phyloP scores from a whole-genome alignment of 2,888 invertebrate genomes.

The Deroplatys truncata region DNA sequence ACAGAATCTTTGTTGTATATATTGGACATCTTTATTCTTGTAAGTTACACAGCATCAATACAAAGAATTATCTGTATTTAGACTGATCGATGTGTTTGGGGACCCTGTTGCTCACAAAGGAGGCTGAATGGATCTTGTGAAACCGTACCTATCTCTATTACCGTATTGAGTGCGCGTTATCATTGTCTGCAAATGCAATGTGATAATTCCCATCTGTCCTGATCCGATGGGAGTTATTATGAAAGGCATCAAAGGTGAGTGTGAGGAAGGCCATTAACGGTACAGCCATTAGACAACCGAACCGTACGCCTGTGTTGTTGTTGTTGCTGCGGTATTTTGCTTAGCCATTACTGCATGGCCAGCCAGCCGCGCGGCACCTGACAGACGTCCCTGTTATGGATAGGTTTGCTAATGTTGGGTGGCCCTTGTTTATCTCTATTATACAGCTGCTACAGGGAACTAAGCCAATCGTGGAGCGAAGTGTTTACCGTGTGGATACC shows the following conservation, averaged over 20 bases:
- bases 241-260: not conserved
- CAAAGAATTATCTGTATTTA: too few relatives aligned
- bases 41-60: too few relatives aligned
- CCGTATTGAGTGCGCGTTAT: not conserved
- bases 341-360: not conserved
- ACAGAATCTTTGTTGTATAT: too few relatives aligned
- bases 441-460: not conserved
- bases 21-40: too few relatives aligned
- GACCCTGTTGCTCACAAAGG: not conserved
- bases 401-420: slow-evolving; percentile 11
- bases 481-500: slow-evolving; percentile 1
- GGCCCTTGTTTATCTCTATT: slow-evolving; percentile 12
- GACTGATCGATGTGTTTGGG: too few relatives aligned
- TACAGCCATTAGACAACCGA: not conserved
- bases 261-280: not conserved
- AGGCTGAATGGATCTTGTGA: not conserved
- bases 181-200: not conserved
- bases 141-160: not conserved
- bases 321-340: not conserved
- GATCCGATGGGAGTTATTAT: not conserved
- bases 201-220: not conserved
- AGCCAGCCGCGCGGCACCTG: not conserved
- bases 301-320: not conserved
- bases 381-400: slow-evolving; percentile 1
- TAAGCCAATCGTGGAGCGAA: not conserved